Base-by-base conservation (phyloP, 2,113 vertebrate species). In the Poeciliopsis turrubarensis region DNA sequence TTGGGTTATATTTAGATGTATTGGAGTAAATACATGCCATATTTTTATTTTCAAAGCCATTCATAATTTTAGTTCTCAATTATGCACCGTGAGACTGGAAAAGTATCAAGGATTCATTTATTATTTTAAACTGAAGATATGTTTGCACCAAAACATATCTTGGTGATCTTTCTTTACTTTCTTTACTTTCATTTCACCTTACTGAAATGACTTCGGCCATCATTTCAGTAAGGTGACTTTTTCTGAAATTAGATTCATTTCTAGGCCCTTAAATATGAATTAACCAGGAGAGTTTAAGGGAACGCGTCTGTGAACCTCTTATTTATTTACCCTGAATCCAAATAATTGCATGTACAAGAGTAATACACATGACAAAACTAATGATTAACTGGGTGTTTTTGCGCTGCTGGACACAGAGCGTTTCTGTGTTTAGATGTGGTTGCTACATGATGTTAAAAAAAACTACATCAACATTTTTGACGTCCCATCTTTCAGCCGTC, bases 371-470 rank as follows among this genome's bases (percentile, higher is more conserved):
- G 47, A 19, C 19, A 22, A 19, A 25, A 25, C 0, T 54, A 19
- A 54, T 34, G 10, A n/a, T 25, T 54, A 54, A 47, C 44, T 1
- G 10, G 51, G 22, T 57, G 25, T n/a, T 57, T 57, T 3, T 57
- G 14, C 1, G 30, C 17, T 22, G 17, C 61, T 32, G 61, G 19
- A 22, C 29, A 31, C 5, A 17, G 17, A 31, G 30, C 2, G 2
- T 19, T 5, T 63, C 15, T 31, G 30, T 25, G 19, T 84, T 86
- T 65, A 73, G 63, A 60, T 67, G 63, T 34, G 61, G 75, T 75
- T 79, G 68, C 79, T 73, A 65, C 70, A 82, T 73, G 77, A 62
- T 80, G 69, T 77, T 69, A 77, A 87, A 79, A 61, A 73, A 71
- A 63, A 44, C 65, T 19, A 72, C 66, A 60, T 61, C 25, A 67